These are phyloP conservation scores for Therioaphis trifolii DNA, from an alignment of 2,888 invertebrate genomes.

Conservation along the genomic window DNA sequence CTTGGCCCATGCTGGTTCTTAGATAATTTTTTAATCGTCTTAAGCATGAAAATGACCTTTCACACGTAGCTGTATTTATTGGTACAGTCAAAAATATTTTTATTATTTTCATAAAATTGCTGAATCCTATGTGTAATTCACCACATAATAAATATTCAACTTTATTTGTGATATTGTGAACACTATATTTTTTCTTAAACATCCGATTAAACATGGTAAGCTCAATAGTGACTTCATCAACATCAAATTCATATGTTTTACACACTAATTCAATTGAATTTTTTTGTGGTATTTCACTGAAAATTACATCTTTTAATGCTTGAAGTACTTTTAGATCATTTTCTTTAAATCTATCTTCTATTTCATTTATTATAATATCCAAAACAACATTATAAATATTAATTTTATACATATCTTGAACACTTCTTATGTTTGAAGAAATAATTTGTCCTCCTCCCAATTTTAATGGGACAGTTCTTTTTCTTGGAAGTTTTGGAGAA, in stretches of 20 bases:
- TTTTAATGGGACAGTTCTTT: no score
- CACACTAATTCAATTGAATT: neutral
- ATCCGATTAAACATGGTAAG: neutral
- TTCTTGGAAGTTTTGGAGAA: no score
- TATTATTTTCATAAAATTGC: neutral
- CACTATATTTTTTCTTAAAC: neutral
- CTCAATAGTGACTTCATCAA: no score
- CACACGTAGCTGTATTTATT: neutral
- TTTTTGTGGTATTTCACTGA: neutral
- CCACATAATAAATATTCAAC: neutral
- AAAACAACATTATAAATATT: neutral
- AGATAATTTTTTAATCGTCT: constrained; percentile 11
- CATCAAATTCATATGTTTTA: neutral
- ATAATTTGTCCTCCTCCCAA: no score
- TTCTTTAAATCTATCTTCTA: constrained; percentile 22
- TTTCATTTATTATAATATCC: constrained; percentile 11
- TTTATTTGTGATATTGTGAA: constrained; percentile 13
- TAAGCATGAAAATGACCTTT: constrained; percentile 4
- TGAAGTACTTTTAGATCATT: neutral
- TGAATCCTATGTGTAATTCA: neutral
- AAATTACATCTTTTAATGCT: neutral
- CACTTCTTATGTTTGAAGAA: neutral
- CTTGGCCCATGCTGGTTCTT: neutral
- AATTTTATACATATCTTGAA: neutral
- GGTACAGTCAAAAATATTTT: constrained; percentile 18